Conservation (phyloP, 2,797 vertebrate species). For the Philypnodon macrostomus region DNA sequence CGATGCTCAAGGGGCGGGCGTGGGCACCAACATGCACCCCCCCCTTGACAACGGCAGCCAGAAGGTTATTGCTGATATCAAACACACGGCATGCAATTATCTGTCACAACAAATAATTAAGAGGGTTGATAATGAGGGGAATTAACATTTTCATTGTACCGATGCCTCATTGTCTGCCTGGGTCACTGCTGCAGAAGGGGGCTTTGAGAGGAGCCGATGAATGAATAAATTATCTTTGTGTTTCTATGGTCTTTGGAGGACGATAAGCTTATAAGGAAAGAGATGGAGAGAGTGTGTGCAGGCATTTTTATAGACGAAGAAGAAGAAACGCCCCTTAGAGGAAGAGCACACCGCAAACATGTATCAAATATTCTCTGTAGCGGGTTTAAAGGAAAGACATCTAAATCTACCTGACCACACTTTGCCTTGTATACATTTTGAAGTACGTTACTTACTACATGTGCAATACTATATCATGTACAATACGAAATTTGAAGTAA, state of each 20-base stretch:
- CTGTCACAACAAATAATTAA: conserved; percentile 99
- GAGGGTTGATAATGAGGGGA: conserved; percentile 90
- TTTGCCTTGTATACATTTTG: too few species aligned
- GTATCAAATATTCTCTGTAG: too few species aligned
- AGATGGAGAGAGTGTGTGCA: conserved; percentile 28
- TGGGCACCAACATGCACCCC: conserved; percentile 90
- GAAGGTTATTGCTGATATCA: conserved; percentile 99
- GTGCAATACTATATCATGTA: too few species aligned
- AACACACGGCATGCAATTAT: conserved; percentile 94
- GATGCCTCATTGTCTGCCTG: conserved; percentile 64
- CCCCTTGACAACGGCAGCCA: conserved; percentile 93
- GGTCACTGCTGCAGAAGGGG: conserved; percentile 65
- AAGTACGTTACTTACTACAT: too few species aligned
- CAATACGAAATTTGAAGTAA: too few species aligned
- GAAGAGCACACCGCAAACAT: neutral
- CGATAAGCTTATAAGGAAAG: conserved; percentile 40
- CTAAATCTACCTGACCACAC: too few species aligned
- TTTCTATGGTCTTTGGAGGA: conserved; percentile 39
- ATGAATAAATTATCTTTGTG: conserved; percentile 54
- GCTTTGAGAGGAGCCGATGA: conserved; percentile 43
- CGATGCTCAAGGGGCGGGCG: conserved; percentile 78
- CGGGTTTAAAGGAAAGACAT: too few species aligned
- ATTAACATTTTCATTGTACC: conserved; percentile 98
- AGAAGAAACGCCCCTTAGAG: conserved; percentile 5
- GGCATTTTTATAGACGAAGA: conserved; percentile 34